Conservation (phyloP, 1,140 invertebrate species). For the Reticulitermes speratus region DNA sequence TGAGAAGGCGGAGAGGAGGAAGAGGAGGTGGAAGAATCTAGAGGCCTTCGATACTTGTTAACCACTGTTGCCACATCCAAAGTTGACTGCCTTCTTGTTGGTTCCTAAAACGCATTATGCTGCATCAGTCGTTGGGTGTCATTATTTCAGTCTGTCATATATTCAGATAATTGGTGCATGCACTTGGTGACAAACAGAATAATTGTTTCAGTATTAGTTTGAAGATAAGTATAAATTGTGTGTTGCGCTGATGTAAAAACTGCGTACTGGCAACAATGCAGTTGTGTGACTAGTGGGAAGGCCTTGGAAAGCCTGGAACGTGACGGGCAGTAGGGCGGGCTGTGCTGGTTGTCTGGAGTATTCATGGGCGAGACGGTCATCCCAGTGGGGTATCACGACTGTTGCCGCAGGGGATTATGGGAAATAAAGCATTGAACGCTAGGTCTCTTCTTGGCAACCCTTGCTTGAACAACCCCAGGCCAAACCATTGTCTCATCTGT, state of each 20-base stretch:
- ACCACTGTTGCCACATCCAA: conserved; percentile 30
- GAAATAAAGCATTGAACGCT: conserved; percentile 33
- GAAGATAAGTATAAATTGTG: not conserved
- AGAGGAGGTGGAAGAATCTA: conserved; percentile 33
- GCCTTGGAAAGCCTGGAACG: conserved; percentile 31
- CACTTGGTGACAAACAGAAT: not conserved
- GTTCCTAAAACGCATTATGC: too few species aligned
- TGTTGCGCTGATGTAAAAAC: not conserved
- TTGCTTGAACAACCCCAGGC: conserved; percentile 30
- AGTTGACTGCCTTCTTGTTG: not conserved
- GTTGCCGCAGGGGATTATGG: conserved; percentile 31
- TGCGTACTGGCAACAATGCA: conserved; percentile 31
- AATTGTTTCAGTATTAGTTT: not conserved
- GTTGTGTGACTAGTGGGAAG: conserved; percentile 24
- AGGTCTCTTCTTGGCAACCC: conserved; percentile 32
- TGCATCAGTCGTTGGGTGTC: too few species aligned
- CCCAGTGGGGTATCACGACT: conserved; percentile 20
- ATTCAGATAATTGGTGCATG: too few species aligned
- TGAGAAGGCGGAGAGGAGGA: conserved; percentile 23
- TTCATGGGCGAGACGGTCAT: conserved; percentile 18
- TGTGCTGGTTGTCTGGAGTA: conserved; percentile 3
- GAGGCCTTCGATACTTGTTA: not conserved
- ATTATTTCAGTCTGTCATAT: too few species aligned
- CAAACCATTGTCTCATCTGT: not conserved
- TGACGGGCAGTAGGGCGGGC: conserved; percentile 31